Percentiles rank a stretch among this genome's conserved stretches.
These are phyloP conservation scores for Clusia tigrina DNA, from an alignment of 2,888 invertebrate species.

Conservation along the genomic window DNA sequence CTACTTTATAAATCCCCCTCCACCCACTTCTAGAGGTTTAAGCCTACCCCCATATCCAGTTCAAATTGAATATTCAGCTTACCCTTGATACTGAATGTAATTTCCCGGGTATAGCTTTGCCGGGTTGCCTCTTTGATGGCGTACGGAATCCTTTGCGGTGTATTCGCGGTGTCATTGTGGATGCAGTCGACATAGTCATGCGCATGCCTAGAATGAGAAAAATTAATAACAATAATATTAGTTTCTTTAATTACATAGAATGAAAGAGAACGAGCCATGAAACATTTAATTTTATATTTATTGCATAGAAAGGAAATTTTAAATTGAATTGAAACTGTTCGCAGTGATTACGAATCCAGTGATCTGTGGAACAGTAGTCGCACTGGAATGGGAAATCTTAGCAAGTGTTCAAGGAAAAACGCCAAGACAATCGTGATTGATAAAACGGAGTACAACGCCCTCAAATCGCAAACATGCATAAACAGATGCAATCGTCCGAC, in stretches of 20 bases:
- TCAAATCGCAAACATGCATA: constrained; percentile 4
- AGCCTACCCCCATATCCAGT: too few relatives aligned
- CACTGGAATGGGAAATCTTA: neutral
- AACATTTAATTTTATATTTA: constrained; percentile 5
- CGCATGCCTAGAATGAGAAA: constrained; percentile 69
- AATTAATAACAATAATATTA: neutral
- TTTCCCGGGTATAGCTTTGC: constrained; percentile 64
- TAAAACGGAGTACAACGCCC: constrained; percentile 20
- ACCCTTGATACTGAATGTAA: constrained; percentile 66
- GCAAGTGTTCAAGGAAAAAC: constrained; percentile 5
- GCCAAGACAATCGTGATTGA: neutral
- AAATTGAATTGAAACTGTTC: neutral
- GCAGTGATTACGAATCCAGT: too few relatives aligned
- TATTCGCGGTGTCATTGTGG: constrained; percentile 73
- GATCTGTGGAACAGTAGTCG: too few relatives aligned
- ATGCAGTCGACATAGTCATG: constrained; percentile 77
- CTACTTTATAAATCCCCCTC: too few relatives aligned
- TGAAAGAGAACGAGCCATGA: neutral
- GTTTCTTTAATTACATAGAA: neutral
- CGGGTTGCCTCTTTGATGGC: constrained; percentile 70
- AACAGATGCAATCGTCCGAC: neutral
- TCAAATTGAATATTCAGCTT: too few relatives aligned
- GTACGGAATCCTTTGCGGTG: constrained; percentile 75
- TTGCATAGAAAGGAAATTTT: neutral
- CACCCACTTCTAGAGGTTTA: too few relatives aligned